phyloP scores from a whole-genome alignment of 2,888 invertebrate species.

The Drosophila paranaensis region DNA sequence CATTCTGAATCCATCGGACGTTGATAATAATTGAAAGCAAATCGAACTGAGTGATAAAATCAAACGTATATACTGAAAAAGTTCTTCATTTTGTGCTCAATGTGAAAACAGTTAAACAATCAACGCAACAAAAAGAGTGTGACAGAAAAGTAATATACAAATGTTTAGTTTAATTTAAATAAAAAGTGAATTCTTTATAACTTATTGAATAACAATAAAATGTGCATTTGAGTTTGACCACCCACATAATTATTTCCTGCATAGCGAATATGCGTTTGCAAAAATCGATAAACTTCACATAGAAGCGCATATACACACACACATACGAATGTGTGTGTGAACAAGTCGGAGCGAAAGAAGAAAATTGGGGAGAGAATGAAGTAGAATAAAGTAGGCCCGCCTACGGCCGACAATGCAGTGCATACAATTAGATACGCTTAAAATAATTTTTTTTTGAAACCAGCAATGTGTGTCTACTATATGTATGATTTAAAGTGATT shows the following conservation, averaged over 20 bases:
- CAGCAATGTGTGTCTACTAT: conserved; percentile 14
- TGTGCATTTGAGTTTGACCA: conserved; percentile 24
- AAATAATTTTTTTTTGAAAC: background rate
- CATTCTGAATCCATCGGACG: conserved; percentile 58
- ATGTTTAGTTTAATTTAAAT: conserved; percentile 18
- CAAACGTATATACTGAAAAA: conserved; percentile 43
- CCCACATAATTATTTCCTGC: conserved; percentile 30
- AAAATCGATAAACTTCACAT: conserved; percentile 73
- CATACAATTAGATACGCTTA: conserved; percentile 48
- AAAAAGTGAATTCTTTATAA: conserved; percentile 30
- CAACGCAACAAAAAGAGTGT: conserved; percentile 27
- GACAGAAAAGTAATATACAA: conserved; percentile 40
- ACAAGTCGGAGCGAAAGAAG: conserved; percentile 28
- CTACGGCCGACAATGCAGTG: conserved; percentile 49
- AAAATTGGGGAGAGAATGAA: conserved; percentile 40
- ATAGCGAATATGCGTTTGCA: conserved; percentile 57
- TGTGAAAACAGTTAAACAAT: conserved; percentile 42
- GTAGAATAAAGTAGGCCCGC: conserved; percentile 47
- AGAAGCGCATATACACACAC: conserved; percentile 35
- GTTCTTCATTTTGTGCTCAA: conserved; percentile 44
- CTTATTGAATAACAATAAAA: conserved; percentile 6
- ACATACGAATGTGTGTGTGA: conserved; percentile 25
- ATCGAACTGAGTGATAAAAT: conserved; percentile 71
- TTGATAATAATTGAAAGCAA: conserved; percentile 35
- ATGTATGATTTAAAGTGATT: conserved; percentile 27